These are phyloP conservation scores for Dipodomys spectabilis DNA, from an alignment of 2,113 vertebrate genomes.

Conservation along the genomic window DNA sequence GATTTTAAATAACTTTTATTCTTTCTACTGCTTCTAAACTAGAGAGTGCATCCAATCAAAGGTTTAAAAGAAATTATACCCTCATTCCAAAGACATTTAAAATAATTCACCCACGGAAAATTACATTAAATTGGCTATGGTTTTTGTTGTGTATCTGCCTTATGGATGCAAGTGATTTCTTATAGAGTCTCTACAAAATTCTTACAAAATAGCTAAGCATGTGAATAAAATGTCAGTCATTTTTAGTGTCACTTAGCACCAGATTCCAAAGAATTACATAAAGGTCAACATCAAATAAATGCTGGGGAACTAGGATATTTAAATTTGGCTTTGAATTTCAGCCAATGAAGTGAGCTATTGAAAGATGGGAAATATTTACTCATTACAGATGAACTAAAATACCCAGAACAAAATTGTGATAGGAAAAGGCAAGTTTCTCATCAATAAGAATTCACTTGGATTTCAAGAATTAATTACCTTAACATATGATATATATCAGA, in stretches of 20 bases:
- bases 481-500: not conserved
- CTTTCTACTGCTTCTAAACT: slow-evolving; percentile 63
- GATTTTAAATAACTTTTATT: slow-evolving; percentile 44
- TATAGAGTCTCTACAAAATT: slow-evolving; percentile 59
- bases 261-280: slow-evolving; percentile 57
- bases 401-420: slow-evolving; percentile 12
- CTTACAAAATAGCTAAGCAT: slow-evolving; percentile 71
- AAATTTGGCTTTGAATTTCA: slow-evolving; percentile 30
- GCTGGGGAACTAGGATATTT: slow-evolving; percentile 32
- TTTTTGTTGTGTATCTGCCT: slow-evolving; percentile 48
- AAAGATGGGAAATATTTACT: not conserved
- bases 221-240: slow-evolving; percentile 48
- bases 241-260: slow-evolving; percentile 52
- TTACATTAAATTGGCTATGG: slow-evolving; percentile 14
- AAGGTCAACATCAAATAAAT: slow-evolving; percentile 61
- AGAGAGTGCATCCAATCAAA: slow-evolving; percentile 60
- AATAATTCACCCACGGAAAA: slow-evolving; percentile 70
- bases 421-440: not conserved
- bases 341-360: not conserved
- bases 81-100: slow-evolving; percentile 72
- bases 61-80: slow-evolving; percentile 49
- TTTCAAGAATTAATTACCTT: slow-evolving; percentile 19
- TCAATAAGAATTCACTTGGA: not conserved
- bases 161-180: slow-evolving; percentile 51
- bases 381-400: slow-evolving; percentile 24